phyloP scores from a whole-genome alignment of 2,113 vertebrate species.

The Cacatua alba region DNA sequence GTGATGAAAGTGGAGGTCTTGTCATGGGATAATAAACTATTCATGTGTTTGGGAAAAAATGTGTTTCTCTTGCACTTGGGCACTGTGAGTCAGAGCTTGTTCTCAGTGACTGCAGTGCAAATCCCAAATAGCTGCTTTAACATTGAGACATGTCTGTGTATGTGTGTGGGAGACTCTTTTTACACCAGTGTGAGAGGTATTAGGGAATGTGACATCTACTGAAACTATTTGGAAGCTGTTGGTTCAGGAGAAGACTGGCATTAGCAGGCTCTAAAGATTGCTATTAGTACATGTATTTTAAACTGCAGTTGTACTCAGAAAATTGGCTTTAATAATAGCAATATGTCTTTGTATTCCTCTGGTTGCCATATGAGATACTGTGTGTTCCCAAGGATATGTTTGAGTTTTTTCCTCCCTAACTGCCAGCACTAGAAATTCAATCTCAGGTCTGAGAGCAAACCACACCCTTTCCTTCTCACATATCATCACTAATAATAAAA shows the following conservation, averaged over 20 bases:
- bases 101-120: not conserved
- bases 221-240: not conserved
- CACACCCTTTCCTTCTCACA: not conserved
- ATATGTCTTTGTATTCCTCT: not conserved
- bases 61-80: not conserved
- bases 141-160: not conserved
- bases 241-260: not conserved
- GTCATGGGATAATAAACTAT: not conserved
- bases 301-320: not conserved
- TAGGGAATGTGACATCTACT: not conserved
- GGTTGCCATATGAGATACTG: not conserved
- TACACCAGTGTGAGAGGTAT: not conserved
- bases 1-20: not conserved
- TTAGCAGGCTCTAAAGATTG: not conserved
- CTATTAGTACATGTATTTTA: constrained; percentile 8
- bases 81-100: not conserved
- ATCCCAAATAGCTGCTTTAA: not conserved
- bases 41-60: not conserved
- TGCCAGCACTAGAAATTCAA: not conserved
- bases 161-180: not conserved
- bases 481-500: not conserved
- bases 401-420: not conserved
- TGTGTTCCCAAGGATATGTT: not conserved
- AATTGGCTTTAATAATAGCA: constrained; percentile 16
- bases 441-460: not conserved